Evolutionary conservation across 2,113 vertebrate species (phyloP).

Genomic region (Puntigrus tetrazona): DNA sequence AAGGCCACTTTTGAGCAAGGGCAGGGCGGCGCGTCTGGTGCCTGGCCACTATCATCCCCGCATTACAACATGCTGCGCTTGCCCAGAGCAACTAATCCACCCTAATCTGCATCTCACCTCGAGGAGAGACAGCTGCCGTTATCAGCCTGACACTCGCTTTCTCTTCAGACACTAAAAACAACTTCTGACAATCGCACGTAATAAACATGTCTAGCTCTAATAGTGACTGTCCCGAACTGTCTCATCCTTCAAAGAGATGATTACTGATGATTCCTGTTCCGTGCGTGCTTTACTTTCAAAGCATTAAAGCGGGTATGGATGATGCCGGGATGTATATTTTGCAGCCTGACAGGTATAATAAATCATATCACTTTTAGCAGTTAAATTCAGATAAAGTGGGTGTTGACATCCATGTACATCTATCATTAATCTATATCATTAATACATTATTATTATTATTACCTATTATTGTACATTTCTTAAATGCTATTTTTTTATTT

Average conservation of each 20-base stretch:
- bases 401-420: not conserved
- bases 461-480: too few relatives aligned
- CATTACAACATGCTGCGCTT: slow-evolving; percentile 43
- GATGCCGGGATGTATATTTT: not conserved
- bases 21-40: slow-evolving; percentile 34
- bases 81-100: slow-evolving; percentile 43
- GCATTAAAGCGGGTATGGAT: not conserved
- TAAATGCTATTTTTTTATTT: too few relatives aligned
- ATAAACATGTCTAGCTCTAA: slow-evolving; percentile 8
- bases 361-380: not conserved
- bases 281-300: not conserved
- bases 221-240: not conserved
- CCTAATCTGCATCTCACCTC: slow-evolving; percentile 28
- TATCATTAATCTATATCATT: not conserved
- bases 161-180: slow-evolving; percentile 15
- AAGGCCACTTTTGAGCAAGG: slow-evolving; percentile 36
- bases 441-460: too few relatives aligned
- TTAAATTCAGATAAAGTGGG: not conserved
- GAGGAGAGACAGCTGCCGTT: slow-evolving; percentile 26
- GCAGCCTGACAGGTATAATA: not conserved
- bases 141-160: slow-evolving; percentile 3
- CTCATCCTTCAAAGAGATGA: slow-evolving; percentile 14
- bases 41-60: slow-evolving; percentile 35
- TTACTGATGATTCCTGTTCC: not conserved
- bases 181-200: not conserved